Base-by-base conservation (phyloP, 2,888 invertebrate genomes). In the Girardia tigrina region DNA sequence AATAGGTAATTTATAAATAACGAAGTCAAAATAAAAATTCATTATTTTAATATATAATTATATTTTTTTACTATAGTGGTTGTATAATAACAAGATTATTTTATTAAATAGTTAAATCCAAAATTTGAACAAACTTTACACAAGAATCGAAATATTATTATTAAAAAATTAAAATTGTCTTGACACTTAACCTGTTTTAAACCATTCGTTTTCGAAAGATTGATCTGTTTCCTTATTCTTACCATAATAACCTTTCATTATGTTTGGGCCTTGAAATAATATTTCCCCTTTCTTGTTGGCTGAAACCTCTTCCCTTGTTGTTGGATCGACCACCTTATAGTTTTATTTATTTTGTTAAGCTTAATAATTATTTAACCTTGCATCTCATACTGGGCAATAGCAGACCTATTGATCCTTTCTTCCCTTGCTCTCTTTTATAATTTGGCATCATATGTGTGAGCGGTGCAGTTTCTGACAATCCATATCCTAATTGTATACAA, bases 191-290 rank as follows among this genome's bases (percentile, higher is more conserved):
- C 85, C 85, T 72, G 85, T 84, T 74, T 89, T 89, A 16, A 91
- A 85, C 90, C 90, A 93, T 0, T 91, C 91, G 74, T 91, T 89
- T 23, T 84, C 81, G 26, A 91, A 85, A 0, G 86, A 86, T 1
- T 86, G 85, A 26, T 84, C 86, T 0, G 91, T 90, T 1, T 90
- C 88, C 27, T 86, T 84, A 77, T 88, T 88, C 82, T 91, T 89
- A 1, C 89, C 89, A 81, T 89, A 87, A 82, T 94, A 94, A 0
- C 92, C 91, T 81, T 90, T 90, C 90, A 91, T 91, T 6, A 90
- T 87, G 74, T 89, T 85, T 23, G 90, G 89, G 0, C 91, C 91
- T 82, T 90, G 90, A 77, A 92, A 88, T 84, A 90, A 91, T 0
- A 93, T 82, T 84, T 94, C 93, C 12, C 94, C 94, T 77, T 88